Base-by-base conservation (phyloP, 1,140 invertebrate species). In the Laodelphax striatellus region DNA sequence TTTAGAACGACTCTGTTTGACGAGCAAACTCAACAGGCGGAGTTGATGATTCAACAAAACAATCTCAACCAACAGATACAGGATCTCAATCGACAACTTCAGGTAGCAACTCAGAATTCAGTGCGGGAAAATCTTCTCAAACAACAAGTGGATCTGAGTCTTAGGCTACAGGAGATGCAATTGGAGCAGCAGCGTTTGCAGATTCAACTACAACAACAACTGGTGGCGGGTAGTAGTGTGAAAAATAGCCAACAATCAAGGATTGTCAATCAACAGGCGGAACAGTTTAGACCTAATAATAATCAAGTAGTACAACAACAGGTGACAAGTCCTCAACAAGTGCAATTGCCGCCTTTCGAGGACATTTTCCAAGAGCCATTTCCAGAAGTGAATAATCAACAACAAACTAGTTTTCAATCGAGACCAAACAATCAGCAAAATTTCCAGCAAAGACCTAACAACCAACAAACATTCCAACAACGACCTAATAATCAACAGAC, bases 41-140 rank as follows among this genome's bases (percentile, higher is more conserved):
- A 5, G 16, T 17, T 50, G 21, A 50, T 50, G 46, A 17, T 50
- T 5, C 50, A 56, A 13, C 62, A 63, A 46, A 64, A 57, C 22
- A 46, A 65, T 2, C 34, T 70, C 10, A 66, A 69, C 61, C 50
- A 60, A 19, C 57, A 67, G 41, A 44, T 70, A 17, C 68, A 69
- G 57, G 42, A 59, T 11, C 38, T 70, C 5, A 64, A 69, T 34
- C 46, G 62, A n/a, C 65, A 52, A 22, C 38, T 57, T 8, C 64
- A 67, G 43, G 60, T 63, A 52, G 64, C 58, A 1, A 52, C 55
- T n/a, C 13, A 34, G 14, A 56, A 42, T 11, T 44, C 52, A 10
- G 16, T 34, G 38, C 28, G 28, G 2, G 34, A 61, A 9, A 59
- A 61, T 0, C 22, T 69, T 13, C 50, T 56, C 11, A 28, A 52